These are phyloP conservation scores for Drosophila parthenogenetica DNA, from an alignment of 2,888 invertebrate species.

Conservation along the genomic window DNA sequence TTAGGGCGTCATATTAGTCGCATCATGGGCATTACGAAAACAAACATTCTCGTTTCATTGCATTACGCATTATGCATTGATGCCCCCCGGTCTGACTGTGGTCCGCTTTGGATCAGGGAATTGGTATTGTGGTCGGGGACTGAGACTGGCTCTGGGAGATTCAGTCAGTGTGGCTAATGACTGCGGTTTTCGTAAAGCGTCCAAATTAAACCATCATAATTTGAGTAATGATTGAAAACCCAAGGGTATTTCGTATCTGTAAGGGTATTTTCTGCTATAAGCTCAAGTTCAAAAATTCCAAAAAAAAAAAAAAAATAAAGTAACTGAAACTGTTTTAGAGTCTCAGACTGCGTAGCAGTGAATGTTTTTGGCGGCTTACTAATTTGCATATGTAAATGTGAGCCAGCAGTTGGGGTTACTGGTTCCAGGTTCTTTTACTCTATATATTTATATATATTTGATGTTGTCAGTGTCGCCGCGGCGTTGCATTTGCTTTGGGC, in stretches of 20 bases:
- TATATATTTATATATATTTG: not conserved
- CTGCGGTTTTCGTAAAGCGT: conserved; percentile 62
- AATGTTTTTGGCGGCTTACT: conserved; percentile 42
- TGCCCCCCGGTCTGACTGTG: conserved; percentile 48
- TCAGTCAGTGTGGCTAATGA: conserved; percentile 63
- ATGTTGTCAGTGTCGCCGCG: conserved; percentile 20
- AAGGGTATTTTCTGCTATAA: conserved; percentile 45
- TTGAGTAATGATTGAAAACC: conserved; percentile 79
- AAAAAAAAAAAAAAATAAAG: not conserved
- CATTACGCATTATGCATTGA: conserved; percentile 70
- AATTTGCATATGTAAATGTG: conserved; percentile 77
- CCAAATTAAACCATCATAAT: conserved; percentile 78
- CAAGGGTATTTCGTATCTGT: conserved; percentile 69
- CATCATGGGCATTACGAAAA: conserved; percentile 55
- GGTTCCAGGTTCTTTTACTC: conserved; percentile 19
- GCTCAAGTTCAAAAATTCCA: conserved; percentile 4
- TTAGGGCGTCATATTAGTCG: conserved; percentile 47
- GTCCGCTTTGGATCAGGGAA: not conserved
- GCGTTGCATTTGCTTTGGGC: conserved; percentile 39
- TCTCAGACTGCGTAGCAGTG: not conserved
- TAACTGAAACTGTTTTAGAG: conserved; percentile 11
- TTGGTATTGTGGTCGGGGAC: not conserved
- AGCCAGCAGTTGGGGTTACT: conserved; percentile 21
- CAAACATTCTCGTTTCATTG: conserved; percentile 67
- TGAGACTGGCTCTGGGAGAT: not conserved